phyloP scores from a whole-genome alignment of 2,113 vertebrate species.

The Petromus typicus region DNA sequence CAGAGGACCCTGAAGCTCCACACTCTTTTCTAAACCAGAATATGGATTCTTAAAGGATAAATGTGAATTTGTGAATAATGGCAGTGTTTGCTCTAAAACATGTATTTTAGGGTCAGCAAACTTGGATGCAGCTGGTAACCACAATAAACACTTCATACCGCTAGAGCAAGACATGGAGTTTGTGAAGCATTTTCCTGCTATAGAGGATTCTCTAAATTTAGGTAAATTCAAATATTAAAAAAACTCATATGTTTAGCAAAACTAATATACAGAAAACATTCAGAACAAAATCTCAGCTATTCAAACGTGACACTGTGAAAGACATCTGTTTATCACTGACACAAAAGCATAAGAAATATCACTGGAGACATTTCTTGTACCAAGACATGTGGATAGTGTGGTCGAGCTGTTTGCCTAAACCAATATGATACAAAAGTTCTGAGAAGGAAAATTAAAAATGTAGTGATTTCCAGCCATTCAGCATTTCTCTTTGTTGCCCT shows the following conservation, averaged over 20 bases:
- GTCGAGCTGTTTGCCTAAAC: background rate
- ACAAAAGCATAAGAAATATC: background rate
- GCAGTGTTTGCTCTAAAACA: conserved; percentile 18
- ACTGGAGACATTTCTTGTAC: background rate
- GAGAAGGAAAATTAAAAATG: background rate
- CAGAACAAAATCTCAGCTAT: conserved; percentile 16
- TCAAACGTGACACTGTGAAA: conserved; percentile 33
- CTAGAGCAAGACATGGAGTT: background rate
- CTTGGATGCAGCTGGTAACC: background rate
- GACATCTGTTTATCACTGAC: conserved; percentile 21
- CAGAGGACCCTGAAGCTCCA: conserved; percentile 36
- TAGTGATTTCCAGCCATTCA: background rate
- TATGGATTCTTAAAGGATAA: conserved; percentile 51
- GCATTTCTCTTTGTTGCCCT: background rate
- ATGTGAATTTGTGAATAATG: conserved; percentile 55
- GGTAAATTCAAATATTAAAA: conserved; percentile 21
- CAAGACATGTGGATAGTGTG: background rate
- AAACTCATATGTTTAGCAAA: background rate
- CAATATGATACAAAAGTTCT: background rate
- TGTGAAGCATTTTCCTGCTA: conserved; percentile 11
- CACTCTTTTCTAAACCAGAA: conserved; percentile 48
- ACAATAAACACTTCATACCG: background rate
- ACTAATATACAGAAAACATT: conserved; percentile 34
- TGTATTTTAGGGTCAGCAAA: conserved; percentile 42
- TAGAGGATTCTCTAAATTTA: conserved; percentile 38